Evolutionary conservation across 2,113 vertebrate species (phyloP).

Genomic region (Zonotrichia leucophrys): DNA sequence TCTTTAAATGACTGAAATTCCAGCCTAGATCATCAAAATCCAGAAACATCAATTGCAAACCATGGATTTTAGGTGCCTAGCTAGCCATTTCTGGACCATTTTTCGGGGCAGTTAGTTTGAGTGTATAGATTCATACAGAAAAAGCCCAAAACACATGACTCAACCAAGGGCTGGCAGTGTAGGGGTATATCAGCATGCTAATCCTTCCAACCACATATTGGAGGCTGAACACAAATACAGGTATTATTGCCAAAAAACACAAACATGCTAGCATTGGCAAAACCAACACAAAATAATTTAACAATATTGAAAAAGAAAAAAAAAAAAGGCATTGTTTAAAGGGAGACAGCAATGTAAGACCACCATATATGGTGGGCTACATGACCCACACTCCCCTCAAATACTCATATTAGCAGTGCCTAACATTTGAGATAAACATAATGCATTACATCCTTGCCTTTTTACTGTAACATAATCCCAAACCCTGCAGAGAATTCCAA

Average conservation of each 20-base stretch:
- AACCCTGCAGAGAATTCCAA: conserved; percentile 37
- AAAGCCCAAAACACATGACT: background rate
- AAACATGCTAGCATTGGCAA: conserved; percentile 48
- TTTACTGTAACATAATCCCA: conserved; percentile 47
- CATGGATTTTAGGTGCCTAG: conserved; percentile 24
- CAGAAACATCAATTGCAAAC: conserved; percentile 36
- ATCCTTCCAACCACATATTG: background rate
- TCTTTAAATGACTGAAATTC: conserved; percentile 20
- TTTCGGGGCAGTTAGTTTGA: conserved; percentile 34
- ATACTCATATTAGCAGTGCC: conserved; percentile 54
- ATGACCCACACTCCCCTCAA: conserved; percentile 16
- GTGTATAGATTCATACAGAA: background rate
- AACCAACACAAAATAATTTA: conserved; percentile 67
- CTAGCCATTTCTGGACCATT: conserved; percentile 30
- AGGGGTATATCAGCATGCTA: background rate
- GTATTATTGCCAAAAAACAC: background rate
- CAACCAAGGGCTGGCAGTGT: background rate
- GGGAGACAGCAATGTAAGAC: conserved; percentile 41
- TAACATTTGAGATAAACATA: conserved; percentile 54
- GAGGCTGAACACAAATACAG: background rate
- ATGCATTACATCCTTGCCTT: conserved; percentile 50
- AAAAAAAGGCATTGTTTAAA: background rate
- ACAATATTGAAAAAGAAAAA: conserved; percentile 27
- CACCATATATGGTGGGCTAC: background rate
- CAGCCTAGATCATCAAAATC: conserved; percentile 45